Percentiles rank a stretch among this genome's conserved stretches.
These are phyloP conservation scores for Sinosuthora webbiana DNA, from an alignment of 2,113 vertebrate species.

Conservation along the genomic window DNA sequence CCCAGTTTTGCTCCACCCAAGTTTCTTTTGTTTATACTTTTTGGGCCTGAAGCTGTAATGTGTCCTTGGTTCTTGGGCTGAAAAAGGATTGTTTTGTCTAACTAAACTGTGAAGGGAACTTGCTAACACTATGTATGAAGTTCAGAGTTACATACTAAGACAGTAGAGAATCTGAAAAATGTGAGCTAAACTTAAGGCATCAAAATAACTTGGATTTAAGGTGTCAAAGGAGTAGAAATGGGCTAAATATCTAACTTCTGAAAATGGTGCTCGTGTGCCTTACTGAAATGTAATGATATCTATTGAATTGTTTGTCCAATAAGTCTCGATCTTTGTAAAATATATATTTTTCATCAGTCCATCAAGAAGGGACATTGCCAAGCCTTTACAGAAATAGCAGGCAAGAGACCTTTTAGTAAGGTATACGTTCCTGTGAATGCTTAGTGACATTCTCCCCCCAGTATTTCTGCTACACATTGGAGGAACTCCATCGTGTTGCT, in stretches of 20 bases:
- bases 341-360: neutral
- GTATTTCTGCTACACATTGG: neutral
- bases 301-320: neutral
- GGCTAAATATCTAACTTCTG: neutral
- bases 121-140: neutral
- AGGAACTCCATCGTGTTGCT: neutral
- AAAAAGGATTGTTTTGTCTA: neutral
- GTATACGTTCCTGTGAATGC: neutral
- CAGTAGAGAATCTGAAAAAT: neutral
- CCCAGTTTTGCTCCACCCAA: neutral
- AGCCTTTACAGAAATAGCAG: neutral
- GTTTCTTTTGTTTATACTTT: neutral
- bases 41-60: neutral
- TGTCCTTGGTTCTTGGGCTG: neutral
- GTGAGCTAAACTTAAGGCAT: neutral
- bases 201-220: neutral
- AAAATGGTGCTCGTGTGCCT: neutral
- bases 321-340: neutral
- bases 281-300: neutral
- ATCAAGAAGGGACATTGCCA: neutral
- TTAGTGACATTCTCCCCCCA: neutral
- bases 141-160: neutral
- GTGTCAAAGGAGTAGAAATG: neutral
- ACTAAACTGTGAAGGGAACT: neutral
- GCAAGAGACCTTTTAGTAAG: neutral